These are phyloP conservation scores for Alcedo quadribrachys DNA, from an alignment of 2,797 vertebrate species.

Conservation along the genomic window DNA sequence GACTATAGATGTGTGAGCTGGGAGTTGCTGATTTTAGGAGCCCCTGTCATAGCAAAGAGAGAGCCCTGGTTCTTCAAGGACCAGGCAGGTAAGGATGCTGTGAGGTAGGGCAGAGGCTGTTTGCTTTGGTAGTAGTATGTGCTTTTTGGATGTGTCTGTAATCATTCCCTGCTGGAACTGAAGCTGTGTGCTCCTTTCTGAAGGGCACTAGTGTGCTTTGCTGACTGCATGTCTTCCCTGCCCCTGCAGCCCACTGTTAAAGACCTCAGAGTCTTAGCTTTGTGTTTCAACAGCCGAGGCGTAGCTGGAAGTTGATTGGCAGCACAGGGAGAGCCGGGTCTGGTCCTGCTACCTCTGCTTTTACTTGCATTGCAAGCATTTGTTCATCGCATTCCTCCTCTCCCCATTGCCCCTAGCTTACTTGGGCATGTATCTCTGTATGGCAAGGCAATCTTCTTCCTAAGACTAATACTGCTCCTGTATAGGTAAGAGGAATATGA, in stretches of 20 bases:
- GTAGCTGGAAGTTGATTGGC: background rate
- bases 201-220: background rate
- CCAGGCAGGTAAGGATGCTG: background rate
- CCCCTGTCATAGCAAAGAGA: background rate
- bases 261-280: background rate
- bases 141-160: constrained; percentile 12
- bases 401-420: background rate
- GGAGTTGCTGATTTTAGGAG: constrained; percentile 15
- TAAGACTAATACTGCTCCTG: background rate
- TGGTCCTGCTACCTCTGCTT: background rate
- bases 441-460: background rate
- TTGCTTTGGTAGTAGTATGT: constrained; percentile 22
- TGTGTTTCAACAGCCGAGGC: background rate
- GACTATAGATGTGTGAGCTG: background rate
- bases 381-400: background rate
- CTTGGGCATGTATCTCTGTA: background rate
- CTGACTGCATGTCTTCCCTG: background rate
- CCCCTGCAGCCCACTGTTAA: background rate
- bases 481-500: background rate
- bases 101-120: constrained; percentile 36
- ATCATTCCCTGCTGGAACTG: background rate
- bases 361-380: background rate
- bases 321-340: background rate
- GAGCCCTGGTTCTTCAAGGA: constrained; percentile 28
- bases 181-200: background rate